A percentile compares a stretch with the other conserved stretches of the same genome.
These are phyloP conservation scores for Anthophora plumipes DNA, from an alignment of 2,888 invertebrate species.

Conservation along the genomic window DNA sequence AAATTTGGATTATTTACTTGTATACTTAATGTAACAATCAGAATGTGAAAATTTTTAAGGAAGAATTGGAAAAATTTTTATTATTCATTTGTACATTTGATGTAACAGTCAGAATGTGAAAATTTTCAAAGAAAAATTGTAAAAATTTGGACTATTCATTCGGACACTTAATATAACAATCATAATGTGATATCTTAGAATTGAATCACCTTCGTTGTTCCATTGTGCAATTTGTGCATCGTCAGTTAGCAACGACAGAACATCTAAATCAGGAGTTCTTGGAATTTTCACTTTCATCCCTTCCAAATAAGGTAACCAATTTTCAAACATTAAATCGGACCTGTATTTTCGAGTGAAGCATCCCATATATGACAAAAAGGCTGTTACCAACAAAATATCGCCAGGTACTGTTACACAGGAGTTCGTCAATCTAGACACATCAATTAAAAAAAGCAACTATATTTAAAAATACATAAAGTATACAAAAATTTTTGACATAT, in stretches of 20 bases:
- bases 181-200: too few relatives aligned
- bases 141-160: too few relatives aligned
- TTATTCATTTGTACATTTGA: too few relatives aligned
- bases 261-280: constrained; percentile 91
- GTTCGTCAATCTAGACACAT: constrained; percentile 87
- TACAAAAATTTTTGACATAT: too few relatives aligned
- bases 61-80: too few relatives aligned
- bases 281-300: constrained; percentile 91
- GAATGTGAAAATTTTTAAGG: too few relatives aligned
- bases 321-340: constrained; percentile 90
- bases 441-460: neutral
- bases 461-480: too few relatives aligned
- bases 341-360: constrained; percentile 95
- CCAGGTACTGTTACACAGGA: constrained; percentile 94
- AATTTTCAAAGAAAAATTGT: too few relatives aligned
- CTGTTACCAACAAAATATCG: constrained; percentile 94
- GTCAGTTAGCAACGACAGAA: constrained; percentile 94
- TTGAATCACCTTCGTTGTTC: constrained; percentile 94
- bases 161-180: too few relatives aligned
- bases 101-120: too few relatives aligned
- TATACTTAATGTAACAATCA: too few relatives aligned
- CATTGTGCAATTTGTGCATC: constrained; percentile 96
- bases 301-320: constrained; percentile 93
- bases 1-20: too few relatives aligned
- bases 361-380: constrained; percentile 97